Conservation (phyloP, 2,113 vertebrate genomes). For the Ranitomeya imitator region DNA sequence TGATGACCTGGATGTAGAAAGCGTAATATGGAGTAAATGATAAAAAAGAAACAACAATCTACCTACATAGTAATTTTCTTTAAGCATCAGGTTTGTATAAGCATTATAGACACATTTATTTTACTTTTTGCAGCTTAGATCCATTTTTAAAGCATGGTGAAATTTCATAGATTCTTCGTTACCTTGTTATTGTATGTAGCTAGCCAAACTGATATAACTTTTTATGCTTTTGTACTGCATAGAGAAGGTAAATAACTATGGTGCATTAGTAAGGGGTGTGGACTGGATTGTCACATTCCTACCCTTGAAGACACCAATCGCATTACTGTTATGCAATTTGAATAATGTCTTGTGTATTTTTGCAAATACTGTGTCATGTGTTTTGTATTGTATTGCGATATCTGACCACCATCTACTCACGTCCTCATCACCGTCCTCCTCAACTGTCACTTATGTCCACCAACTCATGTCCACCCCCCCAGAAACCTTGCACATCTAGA, state of each 20-base stretch:
- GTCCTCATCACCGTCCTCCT: no score
- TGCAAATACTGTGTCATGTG: no score
- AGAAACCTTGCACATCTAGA: no score
- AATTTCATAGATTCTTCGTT: neutral
- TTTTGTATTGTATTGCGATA: no score
- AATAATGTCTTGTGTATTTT: no score
- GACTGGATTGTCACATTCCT: no score
- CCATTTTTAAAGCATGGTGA: neutral
- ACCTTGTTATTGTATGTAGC: neutral
- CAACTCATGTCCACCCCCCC: no score
- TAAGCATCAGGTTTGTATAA: slow-evolving; percentile 20
- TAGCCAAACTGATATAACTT: neutral
- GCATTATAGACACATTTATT: slow-evolving; percentile 30
- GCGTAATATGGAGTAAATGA: slow-evolving; percentile 43
- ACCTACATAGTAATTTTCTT: neutral
- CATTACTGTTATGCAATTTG: no score
- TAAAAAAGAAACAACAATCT: slow-evolving; percentile 52
- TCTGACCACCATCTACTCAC: no score
- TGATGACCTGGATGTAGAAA: slow-evolving; percentile 33
- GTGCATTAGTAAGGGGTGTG: neutral
- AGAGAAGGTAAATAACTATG: neutral
- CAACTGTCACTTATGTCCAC: no score
- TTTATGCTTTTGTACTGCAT: neutral
- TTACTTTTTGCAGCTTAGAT: slow-evolving; percentile 4
- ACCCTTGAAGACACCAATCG: neutral